Base-by-base conservation (phyloP, 2,113 vertebrate species). In the Cyanoramphus novaezelandiae region DNA sequence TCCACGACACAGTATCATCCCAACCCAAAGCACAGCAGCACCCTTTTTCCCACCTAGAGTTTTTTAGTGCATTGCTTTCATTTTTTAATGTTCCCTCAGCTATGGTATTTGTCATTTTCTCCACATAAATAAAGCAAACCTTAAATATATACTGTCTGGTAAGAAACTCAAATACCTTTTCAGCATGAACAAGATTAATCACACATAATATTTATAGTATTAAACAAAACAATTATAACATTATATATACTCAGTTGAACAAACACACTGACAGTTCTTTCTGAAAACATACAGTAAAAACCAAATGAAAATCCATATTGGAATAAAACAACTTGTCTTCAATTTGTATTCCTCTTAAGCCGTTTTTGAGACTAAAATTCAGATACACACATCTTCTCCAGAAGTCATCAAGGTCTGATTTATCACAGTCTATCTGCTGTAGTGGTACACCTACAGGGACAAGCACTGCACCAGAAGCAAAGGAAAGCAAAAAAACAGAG, bases 201-300 rank as follows among this genome's bases (percentile, higher is more conserved):
- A 86, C 69, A 92, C 16, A 15, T 65, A 90, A 78, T 95, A 93
- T 94, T 96, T 97, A 96, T 72, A 88, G 91, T 93, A 77, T 87
- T 95, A 96, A 95, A 91, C 95, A 89, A 95, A 97, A 97, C 86
- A 94, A 97, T 92, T 97, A 95, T 95, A 97, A 86, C 93, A 82
- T 94, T 82, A 86, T 96, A 93, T 93, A 95, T 92, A 92, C 81
- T 93, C 92, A 88, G 92, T 88, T 91, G 97, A 97, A 84, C 79
- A 97, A 95, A 97, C 92, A 96, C 44, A 33, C 63, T 89, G 90
- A 85, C 86, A 94, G 70, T 89, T 86, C 90, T 84, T 65, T 95
- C 77, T 57, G 76, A 94, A 96, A 97, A 69, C 82, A 71, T 47
- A 86, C 28, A 81, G 29, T 76, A 77, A 81, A 92, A 85, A 86